Evolutionary conservation across 2,113 vertebrate genomes (phyloP).

Genomic region (Pseudorhombus dupliciocellatus): DNA sequence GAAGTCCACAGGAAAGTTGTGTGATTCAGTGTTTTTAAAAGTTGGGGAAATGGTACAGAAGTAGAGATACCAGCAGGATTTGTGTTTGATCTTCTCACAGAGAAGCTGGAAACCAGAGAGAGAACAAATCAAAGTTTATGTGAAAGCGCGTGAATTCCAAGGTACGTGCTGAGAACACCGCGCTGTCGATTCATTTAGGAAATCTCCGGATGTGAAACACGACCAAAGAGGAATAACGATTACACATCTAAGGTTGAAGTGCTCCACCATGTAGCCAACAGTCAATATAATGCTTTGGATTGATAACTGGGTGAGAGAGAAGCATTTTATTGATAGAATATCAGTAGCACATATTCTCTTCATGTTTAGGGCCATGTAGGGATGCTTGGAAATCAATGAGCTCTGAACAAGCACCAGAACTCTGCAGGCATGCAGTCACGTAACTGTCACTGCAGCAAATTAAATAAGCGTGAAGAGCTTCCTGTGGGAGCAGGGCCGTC

Average conservation of each 20-base stretch:
- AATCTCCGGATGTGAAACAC: background rate
- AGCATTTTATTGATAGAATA: background rate
- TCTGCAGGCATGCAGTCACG: background rate
- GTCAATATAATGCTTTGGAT: background rate
- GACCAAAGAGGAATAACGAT: background rate
- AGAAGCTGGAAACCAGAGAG: background rate
- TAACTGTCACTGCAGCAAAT: background rate
- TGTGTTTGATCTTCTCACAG: background rate
- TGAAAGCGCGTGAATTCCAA: background rate
- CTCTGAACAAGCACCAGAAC: background rate
- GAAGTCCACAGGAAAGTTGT: too few species aligned
- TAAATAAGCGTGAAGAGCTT: background rate
- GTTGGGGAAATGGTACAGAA: background rate
- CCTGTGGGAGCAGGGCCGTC: too few species aligned
- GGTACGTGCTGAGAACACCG: background rate
- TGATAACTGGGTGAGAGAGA: slow-evolving; percentile 1
- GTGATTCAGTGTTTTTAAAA: background rate
- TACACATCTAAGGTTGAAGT: background rate
- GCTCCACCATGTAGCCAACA: background rate
- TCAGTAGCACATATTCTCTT: background rate
- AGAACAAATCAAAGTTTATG: too few species aligned
- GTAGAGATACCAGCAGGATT: background rate
- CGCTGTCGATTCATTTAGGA: too few species aligned
- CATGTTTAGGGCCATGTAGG: background rate
- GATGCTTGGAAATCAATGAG: background rate